Percentiles rank a stretch among this genome's conserved stretches.
These are phyloP conservation scores for Drosophila ficusphila DNA, from an alignment of 1,140 invertebrate genomes.

Conservation along the genomic window DNA sequence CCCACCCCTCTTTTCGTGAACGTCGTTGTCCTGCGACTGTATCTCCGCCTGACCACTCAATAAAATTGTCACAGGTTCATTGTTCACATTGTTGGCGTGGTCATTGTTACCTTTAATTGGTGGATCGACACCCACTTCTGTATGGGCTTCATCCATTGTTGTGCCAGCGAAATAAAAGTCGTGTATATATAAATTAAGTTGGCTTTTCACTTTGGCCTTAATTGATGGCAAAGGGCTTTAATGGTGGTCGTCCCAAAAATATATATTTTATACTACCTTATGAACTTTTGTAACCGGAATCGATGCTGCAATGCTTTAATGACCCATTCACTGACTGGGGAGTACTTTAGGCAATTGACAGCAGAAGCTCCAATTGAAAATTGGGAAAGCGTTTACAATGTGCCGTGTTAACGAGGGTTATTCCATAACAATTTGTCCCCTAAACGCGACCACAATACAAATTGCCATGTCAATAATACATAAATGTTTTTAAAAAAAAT, in stretches of 20 bases:
- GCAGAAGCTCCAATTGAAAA: constrained; percentile 47
- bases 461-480: too few relatives aligned
- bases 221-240: constrained; percentile 53
- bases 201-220: constrained; percentile 69
- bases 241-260: constrained; percentile 12
- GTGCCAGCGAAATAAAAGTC: constrained; percentile 15
- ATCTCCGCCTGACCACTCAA: constrained; percentile 62
- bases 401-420: not conserved
- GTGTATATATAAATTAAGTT: constrained; percentile 70
- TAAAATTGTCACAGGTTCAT: constrained; percentile 74
- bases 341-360: constrained; percentile 78
- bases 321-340: constrained; percentile 42
- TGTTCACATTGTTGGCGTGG: constrained; percentile 60
- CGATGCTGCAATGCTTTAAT: constrained; percentile 46
- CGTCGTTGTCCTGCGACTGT: not conserved
- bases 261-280: constrained; percentile 75
- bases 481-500: too few relatives aligned
- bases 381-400: not conserved
- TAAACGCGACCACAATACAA: too few relatives aligned
- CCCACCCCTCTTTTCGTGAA: not conserved
- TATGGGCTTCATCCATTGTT: constrained; percentile 16
- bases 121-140: constrained; percentile 36
- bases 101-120: constrained; percentile 78
- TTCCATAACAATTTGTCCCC: too few relatives aligned
- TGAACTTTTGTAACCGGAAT: constrained; percentile 56